Conservation (phyloP, 2,888 invertebrate genomes). For the Crepidodera aurea region DNA sequence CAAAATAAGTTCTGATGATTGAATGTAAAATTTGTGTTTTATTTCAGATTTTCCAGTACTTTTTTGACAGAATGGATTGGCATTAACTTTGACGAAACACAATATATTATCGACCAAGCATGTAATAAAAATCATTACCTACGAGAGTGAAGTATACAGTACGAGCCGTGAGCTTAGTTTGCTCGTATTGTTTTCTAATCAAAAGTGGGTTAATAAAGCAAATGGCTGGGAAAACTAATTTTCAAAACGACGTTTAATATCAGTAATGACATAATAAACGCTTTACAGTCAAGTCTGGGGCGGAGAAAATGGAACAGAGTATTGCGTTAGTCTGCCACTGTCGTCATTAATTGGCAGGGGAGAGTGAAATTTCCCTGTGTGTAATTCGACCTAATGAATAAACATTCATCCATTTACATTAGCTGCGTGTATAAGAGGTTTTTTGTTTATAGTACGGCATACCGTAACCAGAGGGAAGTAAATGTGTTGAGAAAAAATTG, state of each 20-base stretch:
- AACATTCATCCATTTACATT: slow-evolving; percentile 25
- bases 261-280: slow-evolving; percentile 17
- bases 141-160: too few species aligned
- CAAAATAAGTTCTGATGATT: too few species aligned
- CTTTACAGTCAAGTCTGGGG: slow-evolving; percentile 6
- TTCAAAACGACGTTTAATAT: slow-evolving; percentile 4
- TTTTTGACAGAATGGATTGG: too few species aligned
- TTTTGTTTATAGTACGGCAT: background rate
- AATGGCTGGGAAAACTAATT: slow-evolving; percentile 10
- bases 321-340: slow-evolving; percentile 15
- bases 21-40: too few species aligned
- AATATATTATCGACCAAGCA: too few species aligned
- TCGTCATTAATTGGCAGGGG: slow-evolving; percentile 30
- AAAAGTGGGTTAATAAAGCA: slow-evolving; percentile 11
- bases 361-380: slow-evolving; percentile 23
- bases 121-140: too few species aligned
- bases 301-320: background rate
- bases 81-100: too few species aligned
- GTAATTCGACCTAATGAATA: slow-evolving; percentile 31
- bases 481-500: too few species aligned
- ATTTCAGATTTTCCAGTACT: too few species aligned
- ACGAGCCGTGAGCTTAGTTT: too few species aligned
- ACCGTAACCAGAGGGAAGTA: too few species aligned
- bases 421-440: background rate
- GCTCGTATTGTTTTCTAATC: too few species aligned